Conservation (phyloP, 2,888 invertebrate genomes). For the Tricholauxania praeusta region DNA sequence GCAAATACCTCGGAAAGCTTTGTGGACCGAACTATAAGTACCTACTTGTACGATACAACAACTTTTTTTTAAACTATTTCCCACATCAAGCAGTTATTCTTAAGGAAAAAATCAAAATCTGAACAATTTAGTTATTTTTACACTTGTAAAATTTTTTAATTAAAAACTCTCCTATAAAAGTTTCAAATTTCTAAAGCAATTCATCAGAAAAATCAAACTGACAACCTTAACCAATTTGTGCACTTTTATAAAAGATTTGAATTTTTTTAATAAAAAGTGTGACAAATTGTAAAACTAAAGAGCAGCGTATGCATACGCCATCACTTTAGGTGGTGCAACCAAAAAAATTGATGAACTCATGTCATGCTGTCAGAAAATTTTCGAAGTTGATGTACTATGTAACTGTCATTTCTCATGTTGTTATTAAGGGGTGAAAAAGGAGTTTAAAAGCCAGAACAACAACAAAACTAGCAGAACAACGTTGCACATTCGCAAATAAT, state of each 20-base stretch:
- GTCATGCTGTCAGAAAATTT: slow-evolving; percentile 23
- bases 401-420: slow-evolving; percentile 6
- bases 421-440: slow-evolving; percentile 16
- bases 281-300: slow-evolving; percentile 12
- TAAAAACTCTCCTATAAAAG: too few relatives aligned
- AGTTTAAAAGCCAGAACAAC: background rate
- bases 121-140: too few relatives aligned
- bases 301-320: background rate
- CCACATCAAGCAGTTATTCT: too few relatives aligned
- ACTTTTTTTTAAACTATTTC: too few relatives aligned
- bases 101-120: too few relatives aligned
- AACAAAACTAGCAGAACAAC: background rate
- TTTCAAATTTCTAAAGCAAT: too few relatives aligned
- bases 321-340: background rate
- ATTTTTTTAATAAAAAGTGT: slow-evolving; percentile 14
- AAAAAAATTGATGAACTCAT: slow-evolving; percentile 20
- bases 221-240: slow-evolving; percentile 1
- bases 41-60: too few relatives aligned
- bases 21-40: too few relatives aligned
- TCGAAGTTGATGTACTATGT: background rate
- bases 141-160: too few relatives aligned
- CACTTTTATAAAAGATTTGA: slow-evolving; percentile 5
- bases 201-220: background rate
- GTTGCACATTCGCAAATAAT: slow-evolving; percentile 22
- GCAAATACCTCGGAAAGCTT: too few relatives aligned